These are phyloP conservation scores for Melanostoma scalare DNA, from an alignment of 2,888 invertebrate genomes.

Conservation along the genomic window DNA sequence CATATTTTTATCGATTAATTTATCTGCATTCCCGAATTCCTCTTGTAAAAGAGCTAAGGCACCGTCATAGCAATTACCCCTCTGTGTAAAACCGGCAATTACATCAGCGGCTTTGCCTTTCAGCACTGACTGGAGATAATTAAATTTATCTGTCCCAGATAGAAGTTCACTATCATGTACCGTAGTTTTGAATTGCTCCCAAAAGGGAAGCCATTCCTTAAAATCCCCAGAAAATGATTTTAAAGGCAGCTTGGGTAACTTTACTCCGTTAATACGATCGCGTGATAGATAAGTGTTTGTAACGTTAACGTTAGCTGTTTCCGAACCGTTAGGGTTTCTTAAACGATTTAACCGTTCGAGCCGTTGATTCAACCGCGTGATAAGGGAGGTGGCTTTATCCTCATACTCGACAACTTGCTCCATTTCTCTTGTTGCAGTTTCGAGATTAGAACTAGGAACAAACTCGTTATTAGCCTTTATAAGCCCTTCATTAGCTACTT, in stretches of 20 bases:
- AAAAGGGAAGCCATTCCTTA: slow-evolving; percentile 31
- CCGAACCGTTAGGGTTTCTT: slow-evolving; percentile 10
- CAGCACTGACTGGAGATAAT: slow-evolving; percentile 1
- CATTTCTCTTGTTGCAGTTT: background rate
- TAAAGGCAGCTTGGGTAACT: slow-evolving; percentile 8
- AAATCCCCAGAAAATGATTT: slow-evolving; percentile 31
- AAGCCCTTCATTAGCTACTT: too few relatives aligned
- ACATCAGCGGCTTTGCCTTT: background rate
- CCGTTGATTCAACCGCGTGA: slow-evolving; percentile 27
- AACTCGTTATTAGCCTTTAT: slow-evolving; percentile 9
- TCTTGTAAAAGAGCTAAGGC: slow-evolving; percentile 19
- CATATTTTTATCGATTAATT: slow-evolving; percentile 37
- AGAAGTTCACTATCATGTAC: background rate
- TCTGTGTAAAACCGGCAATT: slow-evolving; percentile 15
- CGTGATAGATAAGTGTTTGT: slow-evolving; percentile 1
- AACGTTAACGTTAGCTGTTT: background rate
- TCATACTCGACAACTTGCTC: slow-evolving; percentile 7
- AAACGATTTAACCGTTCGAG: slow-evolving; percentile 32
- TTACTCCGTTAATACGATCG: slow-evolving; percentile 17
- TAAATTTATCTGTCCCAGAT: slow-evolving; percentile 3
- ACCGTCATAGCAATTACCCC: slow-evolving; percentile 20
- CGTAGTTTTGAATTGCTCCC: slow-evolving; percentile 25
- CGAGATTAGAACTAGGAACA: background rate
- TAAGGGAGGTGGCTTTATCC: slow-evolving; percentile 30
- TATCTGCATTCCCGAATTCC: slow-evolving; percentile 26